These are phyloP conservation scores for Masnerella sp. DNA, from an alignment of 2,888 invertebrate genomes.

Conservation along the genomic window DNA sequence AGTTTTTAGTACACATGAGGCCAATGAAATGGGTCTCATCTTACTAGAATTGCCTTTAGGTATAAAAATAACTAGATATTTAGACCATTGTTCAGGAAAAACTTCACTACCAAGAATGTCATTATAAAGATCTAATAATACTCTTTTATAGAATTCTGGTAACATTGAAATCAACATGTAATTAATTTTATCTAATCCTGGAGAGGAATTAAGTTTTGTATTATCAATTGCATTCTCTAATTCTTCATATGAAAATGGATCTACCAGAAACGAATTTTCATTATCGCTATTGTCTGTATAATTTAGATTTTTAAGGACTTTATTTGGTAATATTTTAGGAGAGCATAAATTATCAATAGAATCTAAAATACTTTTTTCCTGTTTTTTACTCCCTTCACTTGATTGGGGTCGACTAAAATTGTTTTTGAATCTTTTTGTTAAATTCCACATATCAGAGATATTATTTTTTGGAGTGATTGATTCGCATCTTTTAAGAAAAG, in stretches of 20 bases:
- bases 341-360: constrained; percentile 7
- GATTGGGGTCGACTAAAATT: background rate
- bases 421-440: constrained; percentile 13
- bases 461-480: constrained; percentile 18
- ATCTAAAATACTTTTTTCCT: constrained; percentile 13
- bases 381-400: constrained; percentile 18
- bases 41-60: constrained; percentile 34
- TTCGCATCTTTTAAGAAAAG: constrained; percentile 2
- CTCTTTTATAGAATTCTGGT: constrained; percentile 14
- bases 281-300: background rate
- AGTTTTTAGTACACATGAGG: constrained; percentile 29
- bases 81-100: constrained; percentile 31
- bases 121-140: constrained; percentile 31
- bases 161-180: constrained; percentile 14
- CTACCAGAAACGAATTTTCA: background rate
- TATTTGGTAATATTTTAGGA: background rate
- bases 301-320: background rate
- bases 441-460: background rate
- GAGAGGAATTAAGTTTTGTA: constrained; percentile 11
- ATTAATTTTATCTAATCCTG: constrained; percentile 33
- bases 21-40: constrained; percentile 37
- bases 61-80: constrained; percentile 28
- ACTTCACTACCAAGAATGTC: constrained; percentile 4
- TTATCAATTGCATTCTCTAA: constrained; percentile 3
- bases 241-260: constrained; percentile 22